Base-by-base conservation (phyloP, 1,140 invertebrate genomes). In the Drosophila aff. region DNA sequence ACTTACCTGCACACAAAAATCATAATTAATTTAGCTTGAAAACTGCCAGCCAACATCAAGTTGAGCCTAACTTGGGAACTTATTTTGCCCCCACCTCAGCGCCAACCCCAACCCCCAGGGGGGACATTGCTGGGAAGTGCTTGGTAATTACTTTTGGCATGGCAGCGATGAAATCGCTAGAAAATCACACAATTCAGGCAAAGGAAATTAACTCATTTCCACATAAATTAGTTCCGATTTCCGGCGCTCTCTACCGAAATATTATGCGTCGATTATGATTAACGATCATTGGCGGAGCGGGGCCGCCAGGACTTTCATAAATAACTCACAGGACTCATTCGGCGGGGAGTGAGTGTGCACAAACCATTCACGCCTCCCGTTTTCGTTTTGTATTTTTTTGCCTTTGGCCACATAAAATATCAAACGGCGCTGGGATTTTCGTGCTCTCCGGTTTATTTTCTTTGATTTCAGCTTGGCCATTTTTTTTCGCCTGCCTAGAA, bases 191-290 rank as follows among this genome's bases (percentile, higher is more conserved):
- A 90, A 85, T 90, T 83, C 57, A 81, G 81, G 78, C 87, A 79
- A 85, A 81, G 84, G 85, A 89, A 89, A 89, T 89, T 90, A 89
- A 89, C 85, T 89, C 85, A 89, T 89, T 89, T 89, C 85, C 85
- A 82, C 85, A 85, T 91, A 89, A 89, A 89, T 89, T 89, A 89
- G 81, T 90, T 89, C 79, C 85, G 85, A 82, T 76, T 82, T 80
- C 85, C 71, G 66, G 43, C 64, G 50, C 61, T 46, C 61, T 66
- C 64, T 52, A 69, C 59, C 75, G 72, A 79, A 86, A 81, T 91
- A 90, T 90, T 79, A 91, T 89, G 86, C 86, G 85, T 90, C 85
- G 86, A 89, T 89, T 89, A 89, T 89, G 85, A 89, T 89, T 90
- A 89, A 89, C 85, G 85, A 89, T 89, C 84, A 68, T 72, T 86